A percentile compares a stretch with the other conserved stretches of the same genome.
These are phyloP conservation scores for Augiades crinisus DNA, from an alignment of 2,888 invertebrate species.

Conservation along the genomic window DNA sequence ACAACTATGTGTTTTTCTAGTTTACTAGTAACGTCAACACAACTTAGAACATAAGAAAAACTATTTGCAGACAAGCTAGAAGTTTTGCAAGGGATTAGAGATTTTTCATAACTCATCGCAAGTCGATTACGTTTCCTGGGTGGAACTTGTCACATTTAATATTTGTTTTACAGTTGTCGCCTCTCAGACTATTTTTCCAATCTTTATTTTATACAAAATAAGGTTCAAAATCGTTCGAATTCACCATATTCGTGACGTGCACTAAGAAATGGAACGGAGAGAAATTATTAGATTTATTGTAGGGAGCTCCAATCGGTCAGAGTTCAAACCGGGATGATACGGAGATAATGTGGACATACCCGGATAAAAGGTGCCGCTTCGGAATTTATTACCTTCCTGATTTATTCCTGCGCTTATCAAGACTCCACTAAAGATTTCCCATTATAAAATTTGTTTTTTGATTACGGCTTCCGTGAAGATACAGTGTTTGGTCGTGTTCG, in stretches of 20 bases:
- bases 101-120: no score
- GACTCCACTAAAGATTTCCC: slow-evolving; percentile 23
- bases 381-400: slow-evolving; percentile 19
- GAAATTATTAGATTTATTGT: slow-evolving; percentile 43
- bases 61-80: no score
- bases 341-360: slow-evolving; percentile 34
- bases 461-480: slow-evolving; percentile 30
- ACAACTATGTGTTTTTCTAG: no score
- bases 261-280: slow-evolving; percentile 9
- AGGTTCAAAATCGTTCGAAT: not conserved
- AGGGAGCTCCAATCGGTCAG: slow-evolving; percentile 39
- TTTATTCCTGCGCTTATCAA: slow-evolving; percentile 19
- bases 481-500: not conserved
- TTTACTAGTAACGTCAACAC: no score
- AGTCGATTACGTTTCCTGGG: no score
- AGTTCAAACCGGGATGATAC: slow-evolving; percentile 46
- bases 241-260: slow-evolving; percentile 1
- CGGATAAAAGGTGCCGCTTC: slow-evolving; percentile 15
- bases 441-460: slow-evolving; percentile 30
- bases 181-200: no score
- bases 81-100: no score
- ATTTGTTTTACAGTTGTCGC: not conserved
- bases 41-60: no score
- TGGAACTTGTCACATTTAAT: not conserved
- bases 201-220: not conserved